Evolutionary conservation across 2,113 vertebrate species (phyloP).

Genomic region (Phrynosoma blainvillii): DNA sequence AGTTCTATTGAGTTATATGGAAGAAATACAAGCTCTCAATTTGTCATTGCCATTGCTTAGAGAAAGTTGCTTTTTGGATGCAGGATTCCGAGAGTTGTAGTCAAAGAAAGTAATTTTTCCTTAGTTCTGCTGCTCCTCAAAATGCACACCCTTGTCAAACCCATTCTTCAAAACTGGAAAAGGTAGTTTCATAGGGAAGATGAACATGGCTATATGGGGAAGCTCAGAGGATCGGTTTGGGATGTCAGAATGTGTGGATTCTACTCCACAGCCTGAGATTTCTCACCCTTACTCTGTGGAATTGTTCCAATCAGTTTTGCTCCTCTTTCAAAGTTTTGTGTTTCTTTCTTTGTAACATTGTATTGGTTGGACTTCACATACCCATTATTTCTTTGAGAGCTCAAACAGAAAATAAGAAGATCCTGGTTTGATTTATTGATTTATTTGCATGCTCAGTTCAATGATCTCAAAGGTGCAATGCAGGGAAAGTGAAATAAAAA

Average conservation of each 20-base stretch:
- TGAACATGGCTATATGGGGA: no score
- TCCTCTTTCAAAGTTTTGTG: not conserved
- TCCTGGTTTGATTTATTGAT: not conserved
- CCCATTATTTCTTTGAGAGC: not conserved
- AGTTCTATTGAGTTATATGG: no score
- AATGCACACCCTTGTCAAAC: not conserved
- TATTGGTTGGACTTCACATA: not conserved
- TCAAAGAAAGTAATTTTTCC: no score
- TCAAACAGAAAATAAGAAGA: not conserved
- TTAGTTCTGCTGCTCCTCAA: not conserved
- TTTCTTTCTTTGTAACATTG: not conserved
- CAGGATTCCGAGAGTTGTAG: no score
- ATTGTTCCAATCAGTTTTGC: not conserved
- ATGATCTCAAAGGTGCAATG: not conserved
- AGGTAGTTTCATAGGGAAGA: no score
- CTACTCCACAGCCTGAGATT: no score
- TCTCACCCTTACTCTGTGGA: not conserved
- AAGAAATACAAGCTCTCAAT: no score
- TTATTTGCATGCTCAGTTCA: not conserved
- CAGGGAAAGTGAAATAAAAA: constrained; percentile 20
- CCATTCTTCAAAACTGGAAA: no score
- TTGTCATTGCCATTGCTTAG: no score
- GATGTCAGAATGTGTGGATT: no score
- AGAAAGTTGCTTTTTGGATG: no score
- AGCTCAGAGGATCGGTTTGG: no score